phyloP scores from a whole-genome alignment of 2,797 vertebrate species.

The Cryptoprocta ferox region DNA sequence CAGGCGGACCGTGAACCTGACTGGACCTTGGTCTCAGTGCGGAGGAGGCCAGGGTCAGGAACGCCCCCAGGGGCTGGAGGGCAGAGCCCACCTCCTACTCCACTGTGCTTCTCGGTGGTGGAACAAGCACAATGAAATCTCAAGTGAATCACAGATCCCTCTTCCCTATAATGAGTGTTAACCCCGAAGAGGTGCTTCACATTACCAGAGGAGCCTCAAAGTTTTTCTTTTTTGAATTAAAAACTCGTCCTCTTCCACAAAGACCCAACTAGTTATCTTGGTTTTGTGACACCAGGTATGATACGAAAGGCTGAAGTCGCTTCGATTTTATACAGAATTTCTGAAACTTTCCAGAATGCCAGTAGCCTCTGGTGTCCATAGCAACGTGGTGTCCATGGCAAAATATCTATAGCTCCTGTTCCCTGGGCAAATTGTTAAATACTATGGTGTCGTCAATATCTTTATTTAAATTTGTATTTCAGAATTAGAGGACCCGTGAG shows the following conservation, averaged over 20 bases:
- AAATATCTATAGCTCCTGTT: background rate
- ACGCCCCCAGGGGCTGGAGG: fast-evolving
- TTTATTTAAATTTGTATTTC: background rate
- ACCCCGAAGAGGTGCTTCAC: background rate
- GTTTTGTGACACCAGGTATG: background rate
- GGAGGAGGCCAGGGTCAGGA: background rate
- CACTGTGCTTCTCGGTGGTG: background rate
- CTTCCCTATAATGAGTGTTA: background rate
- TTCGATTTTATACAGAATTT: background rate
- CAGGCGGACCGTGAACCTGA: background rate
- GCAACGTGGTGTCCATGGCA: background rate
- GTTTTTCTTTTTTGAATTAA: background rate
- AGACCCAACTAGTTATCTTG: background rate
- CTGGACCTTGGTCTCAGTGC: background rate
- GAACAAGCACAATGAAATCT: slow-evolving; percentile 31
- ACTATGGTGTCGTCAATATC: background rate
- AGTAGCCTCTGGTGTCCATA: slow-evolving; percentile 17
- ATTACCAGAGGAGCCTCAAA: background rate
- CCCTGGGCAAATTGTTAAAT: background rate
- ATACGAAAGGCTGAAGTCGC: background rate
- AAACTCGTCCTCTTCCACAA: background rate
- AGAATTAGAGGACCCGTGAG: background rate
- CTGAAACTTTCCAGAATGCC: background rate
- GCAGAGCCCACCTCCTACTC: background rate
- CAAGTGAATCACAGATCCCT: background rate